Evolutionary conservation across 2,888 invertebrate genomes (phyloP).

Genomic region (Andrena fulva): DNA sequence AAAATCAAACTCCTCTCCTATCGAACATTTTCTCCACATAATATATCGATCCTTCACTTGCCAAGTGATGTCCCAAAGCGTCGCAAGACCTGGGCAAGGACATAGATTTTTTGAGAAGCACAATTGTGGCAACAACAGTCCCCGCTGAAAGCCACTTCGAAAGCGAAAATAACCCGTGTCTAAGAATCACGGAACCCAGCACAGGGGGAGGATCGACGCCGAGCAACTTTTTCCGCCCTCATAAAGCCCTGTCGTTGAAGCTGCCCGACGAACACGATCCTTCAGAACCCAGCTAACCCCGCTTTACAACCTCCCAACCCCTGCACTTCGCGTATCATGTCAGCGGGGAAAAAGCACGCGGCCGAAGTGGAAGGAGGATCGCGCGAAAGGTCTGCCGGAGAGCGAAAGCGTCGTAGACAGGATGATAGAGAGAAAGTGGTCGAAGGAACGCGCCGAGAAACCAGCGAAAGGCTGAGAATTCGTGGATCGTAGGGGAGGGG

Average conservation of each 20-base stretch:
- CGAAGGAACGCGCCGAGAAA: constrained; percentile 2
- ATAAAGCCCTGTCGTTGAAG: constrained; percentile 78
- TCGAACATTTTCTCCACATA: neutral
- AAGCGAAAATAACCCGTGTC: constrained; percentile 36
- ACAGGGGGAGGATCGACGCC: constrained; percentile 67
- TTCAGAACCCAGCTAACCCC: constrained; percentile 81
- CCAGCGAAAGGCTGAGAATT: neutral
- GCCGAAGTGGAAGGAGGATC: constrained; percentile 42
- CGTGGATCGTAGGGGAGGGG: constrained; percentile 1
- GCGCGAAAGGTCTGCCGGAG: constrained; percentile 20
- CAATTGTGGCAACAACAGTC: neutral
- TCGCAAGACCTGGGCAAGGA: no score
- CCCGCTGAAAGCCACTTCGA: neutral
- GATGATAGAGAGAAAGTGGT: constrained; percentile 59
- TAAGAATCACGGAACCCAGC: constrained; percentile 1
- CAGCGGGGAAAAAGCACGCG: constrained; percentile 27
- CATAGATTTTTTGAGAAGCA: no score
- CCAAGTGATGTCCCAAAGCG: neutral
- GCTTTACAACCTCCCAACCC: constrained; percentile 80
- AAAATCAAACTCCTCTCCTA: no score
- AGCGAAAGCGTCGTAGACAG: constrained; percentile 53
- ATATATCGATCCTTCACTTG: neutral
- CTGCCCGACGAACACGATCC: constrained; percentile 82
- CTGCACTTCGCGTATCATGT: constrained; percentile 34
- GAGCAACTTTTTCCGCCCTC: constrained; percentile 78